Evolutionary conservation across 1,140 invertebrate species (phyloP), one percentile per base, ranked within the genome.

Genomic region (Bicyclus anynana): DNA sequence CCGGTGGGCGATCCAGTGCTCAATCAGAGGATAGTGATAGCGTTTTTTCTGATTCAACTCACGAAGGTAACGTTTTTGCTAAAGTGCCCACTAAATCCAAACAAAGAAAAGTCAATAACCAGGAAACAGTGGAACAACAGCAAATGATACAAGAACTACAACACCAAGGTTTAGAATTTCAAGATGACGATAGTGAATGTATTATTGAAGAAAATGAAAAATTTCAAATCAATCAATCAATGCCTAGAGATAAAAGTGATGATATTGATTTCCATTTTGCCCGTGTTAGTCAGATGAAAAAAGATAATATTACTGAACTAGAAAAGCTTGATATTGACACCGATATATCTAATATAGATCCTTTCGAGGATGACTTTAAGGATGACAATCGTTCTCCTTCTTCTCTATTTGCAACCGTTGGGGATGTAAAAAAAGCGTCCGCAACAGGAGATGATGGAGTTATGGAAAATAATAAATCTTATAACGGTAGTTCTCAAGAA

Each of bases 21-120:
- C 83, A 93, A 33, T 94, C 92, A 1, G 93, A 94, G 81, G 93
- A 94, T 65, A 93, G 93, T 70, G 93, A 93, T 55, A 93, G 92
- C 73, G 90, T 93, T 1, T 92, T 93, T 82, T 94, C 93, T 5
- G 93, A 93, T 66, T 89, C 90, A 17, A 90, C 89, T 52, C 92
- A 93, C 62, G 91, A 92, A 33, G 89, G 89, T 12, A 90, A 87
- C 42, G 89, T 93, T 61, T 93, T 94, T 76, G 89, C 91, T 7
- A 93, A 93, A 84, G 90, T 93, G 7, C 90, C 90, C 23, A 70
- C 80, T 2, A 89, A 90, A 21, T 87, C 90, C 71, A 91, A 91
- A 64, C 82, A 85, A 74, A 83, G 82, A 85, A 91, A 89, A 72
- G 60, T 77, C 2, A 89, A 89, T 67, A 80, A 84, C 65, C 79